phyloP scores from a whole-genome alignment of 1,140 invertebrate species.

The Caenorhabditis tropicalis region DNA sequence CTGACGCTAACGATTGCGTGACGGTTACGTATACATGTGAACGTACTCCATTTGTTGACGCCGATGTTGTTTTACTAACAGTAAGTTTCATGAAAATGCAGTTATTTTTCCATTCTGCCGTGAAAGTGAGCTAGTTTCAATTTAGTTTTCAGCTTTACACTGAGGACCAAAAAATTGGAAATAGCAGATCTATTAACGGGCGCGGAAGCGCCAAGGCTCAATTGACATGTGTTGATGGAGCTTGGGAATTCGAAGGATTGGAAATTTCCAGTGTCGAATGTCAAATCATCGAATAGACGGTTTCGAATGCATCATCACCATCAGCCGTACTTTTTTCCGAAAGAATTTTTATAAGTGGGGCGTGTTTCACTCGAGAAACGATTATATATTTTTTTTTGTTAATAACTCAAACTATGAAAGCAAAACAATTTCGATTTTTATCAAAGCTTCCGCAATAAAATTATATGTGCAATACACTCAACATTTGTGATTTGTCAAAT shows the following conservation, averaged over 20 bases:
- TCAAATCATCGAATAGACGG: conserved; percentile 2
- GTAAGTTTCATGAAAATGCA: neutral
- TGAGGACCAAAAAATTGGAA: neutral
- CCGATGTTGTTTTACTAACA: neutral
- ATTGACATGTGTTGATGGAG: neutral
- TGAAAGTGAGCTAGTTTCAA: too few relatives aligned
- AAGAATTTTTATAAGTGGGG: too few relatives aligned
- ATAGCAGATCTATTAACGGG: neutral
- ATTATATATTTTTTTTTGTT: too few relatives aligned
- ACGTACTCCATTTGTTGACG: neutral
- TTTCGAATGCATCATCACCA: neutral
- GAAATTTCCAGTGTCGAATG: neutral
- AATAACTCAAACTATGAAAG: too few relatives aligned
- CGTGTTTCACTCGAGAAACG: too few relatives aligned
- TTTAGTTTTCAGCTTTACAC: neutral
- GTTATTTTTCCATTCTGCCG: too few relatives aligned
- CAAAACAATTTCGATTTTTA: too few relatives aligned
- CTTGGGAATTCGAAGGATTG: neutral
- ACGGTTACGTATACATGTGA: neutral
- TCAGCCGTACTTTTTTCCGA: too few relatives aligned
- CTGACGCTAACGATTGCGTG: neutral
- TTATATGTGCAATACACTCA: too few relatives aligned
- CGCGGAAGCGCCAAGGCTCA: neutral
- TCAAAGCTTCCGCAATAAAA: too few relatives aligned
- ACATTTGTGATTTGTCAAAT: too few relatives aligned